These are phyloP conservation scores for Anneissia japonica DNA, from an alignment of 35 echinoderm and acorn worm species.

Conservation along the genomic window DNA sequence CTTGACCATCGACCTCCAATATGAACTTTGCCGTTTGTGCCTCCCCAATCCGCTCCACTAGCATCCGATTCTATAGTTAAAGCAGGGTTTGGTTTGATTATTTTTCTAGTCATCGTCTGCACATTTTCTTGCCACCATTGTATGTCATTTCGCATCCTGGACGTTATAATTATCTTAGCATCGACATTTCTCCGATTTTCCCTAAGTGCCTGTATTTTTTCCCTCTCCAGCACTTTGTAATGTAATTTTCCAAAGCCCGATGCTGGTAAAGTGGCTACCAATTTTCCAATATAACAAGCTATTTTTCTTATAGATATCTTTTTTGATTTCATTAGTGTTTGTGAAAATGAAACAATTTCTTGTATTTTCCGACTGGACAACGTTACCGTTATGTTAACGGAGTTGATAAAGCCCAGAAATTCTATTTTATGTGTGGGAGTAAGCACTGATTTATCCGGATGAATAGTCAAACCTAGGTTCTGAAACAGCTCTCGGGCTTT, in stretches of 20 bases:
- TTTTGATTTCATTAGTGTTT: no score
- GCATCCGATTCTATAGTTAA: conserved; percentile 12
- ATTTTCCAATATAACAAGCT: no score
- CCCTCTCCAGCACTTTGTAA: background rate
- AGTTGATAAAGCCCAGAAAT: no score
- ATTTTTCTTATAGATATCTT: background rate
- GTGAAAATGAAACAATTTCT: no score
- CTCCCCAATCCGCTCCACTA: conserved; percentile 14
- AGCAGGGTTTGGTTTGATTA: background rate
- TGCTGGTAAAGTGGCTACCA: no score
- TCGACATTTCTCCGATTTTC: conserved; percentile 45
- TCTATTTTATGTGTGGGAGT: background rate
- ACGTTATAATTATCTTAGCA: conserved; percentile 2
- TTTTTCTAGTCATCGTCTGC: background rate
- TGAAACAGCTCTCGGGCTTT: no score
- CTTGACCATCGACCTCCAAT: background rate
- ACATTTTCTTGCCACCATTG: conserved; percentile 42
- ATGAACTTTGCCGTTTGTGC: background rate
- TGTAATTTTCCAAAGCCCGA: conserved; percentile 15
- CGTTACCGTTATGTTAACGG: no score
- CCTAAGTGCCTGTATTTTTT: background rate
- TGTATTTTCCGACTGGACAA: no score
- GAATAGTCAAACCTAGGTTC: background rate
- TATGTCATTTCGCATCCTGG: no score
- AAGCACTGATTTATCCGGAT: background rate